Evolutionary conservation across 1,140 invertebrate species (phyloP).

Genomic region (Pseudoatta argentina): DNA sequence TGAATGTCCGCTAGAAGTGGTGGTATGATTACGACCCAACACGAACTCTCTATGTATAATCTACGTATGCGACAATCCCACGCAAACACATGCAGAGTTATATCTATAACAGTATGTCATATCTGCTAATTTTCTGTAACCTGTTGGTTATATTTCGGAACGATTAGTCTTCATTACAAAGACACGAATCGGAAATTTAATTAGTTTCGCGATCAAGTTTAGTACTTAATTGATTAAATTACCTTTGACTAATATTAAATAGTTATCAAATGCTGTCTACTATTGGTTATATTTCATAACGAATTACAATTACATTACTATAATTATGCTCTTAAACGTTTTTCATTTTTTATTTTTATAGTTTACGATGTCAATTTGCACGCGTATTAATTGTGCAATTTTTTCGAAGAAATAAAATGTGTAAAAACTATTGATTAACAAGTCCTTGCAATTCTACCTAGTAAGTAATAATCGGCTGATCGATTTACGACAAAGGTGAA

Average conservation of each 20-base stretch:
- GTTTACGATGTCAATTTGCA: neutral
- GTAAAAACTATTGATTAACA: neutral
- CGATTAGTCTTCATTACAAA: slow-evolving; percentile 7
- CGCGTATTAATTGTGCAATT: neutral
- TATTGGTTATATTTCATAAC: neutral
- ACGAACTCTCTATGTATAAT: neutral
- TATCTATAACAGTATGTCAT: neutral
- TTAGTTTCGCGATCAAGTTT: neutral
- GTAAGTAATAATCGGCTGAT: neutral
- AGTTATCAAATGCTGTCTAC: slow-evolving; percentile 11
- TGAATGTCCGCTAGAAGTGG: slow-evolving; percentile 44
- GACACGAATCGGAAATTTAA: neutral
- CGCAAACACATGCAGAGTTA: neutral
- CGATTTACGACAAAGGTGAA: slow-evolving; percentile 82
- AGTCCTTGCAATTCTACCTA: neutral
- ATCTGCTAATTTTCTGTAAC: neutral
- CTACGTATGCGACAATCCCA: neutral
- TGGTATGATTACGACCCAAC: neutral
- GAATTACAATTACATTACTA: neutral
- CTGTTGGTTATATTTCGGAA: neutral
- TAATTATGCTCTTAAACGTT: neutral
- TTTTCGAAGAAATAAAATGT: neutral
- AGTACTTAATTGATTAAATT: slow-evolving; percentile 16
- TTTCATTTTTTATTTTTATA: neutral
- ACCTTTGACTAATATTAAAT: neutral